phyloP scores from a whole-genome alignment of 2,888 invertebrate species.

The Gastrophysa polygoni region DNA sequence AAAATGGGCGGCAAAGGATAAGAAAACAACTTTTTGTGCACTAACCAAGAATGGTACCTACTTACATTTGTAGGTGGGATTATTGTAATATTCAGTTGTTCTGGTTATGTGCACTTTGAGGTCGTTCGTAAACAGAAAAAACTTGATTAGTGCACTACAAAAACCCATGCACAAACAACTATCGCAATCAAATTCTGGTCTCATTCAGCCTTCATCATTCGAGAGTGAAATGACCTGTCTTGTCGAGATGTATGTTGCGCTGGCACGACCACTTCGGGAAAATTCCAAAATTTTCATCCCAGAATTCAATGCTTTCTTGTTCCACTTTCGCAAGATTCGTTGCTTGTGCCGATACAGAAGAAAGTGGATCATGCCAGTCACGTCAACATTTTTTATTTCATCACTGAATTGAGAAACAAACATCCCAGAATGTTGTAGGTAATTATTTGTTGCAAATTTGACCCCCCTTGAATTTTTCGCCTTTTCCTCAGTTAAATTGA shows the following conservation, averaged over 20 bases:
- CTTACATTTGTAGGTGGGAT: slow-evolving; percentile 26
- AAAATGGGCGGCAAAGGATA: slow-evolving; percentile 21
- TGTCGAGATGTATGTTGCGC: neutral
- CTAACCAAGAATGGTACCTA: neutral
- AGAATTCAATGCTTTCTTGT: no score
- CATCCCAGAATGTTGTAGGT: no score
- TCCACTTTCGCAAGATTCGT: no score
- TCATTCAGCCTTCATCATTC: slow-evolving; percentile 5
- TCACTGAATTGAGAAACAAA: no score
- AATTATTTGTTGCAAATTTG: no score
- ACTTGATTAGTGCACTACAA: neutral
- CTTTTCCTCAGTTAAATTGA: no score
- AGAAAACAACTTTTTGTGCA: slow-evolving; percentile 24
- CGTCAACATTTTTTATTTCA: no score
- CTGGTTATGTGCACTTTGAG: slow-evolving; percentile 14
- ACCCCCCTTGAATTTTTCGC: no score
- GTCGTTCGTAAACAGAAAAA: slow-evolving; percentile 4
- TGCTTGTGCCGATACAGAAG: no score
- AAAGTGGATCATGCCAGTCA: no score
- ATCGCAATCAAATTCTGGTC: slow-evolving; percentile 6
- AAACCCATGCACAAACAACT: slow-evolving; percentile 3
- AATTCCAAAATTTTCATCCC: no score
- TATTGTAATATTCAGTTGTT: slow-evolving; percentile 21
- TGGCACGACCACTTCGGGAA: neutral
- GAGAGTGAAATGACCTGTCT: slow-evolving; percentile 1